These are phyloP conservation scores for Saccostrea cuccullata DNA, from an alignment of 1,140 invertebrate genomes.

Conservation along the genomic window DNA sequence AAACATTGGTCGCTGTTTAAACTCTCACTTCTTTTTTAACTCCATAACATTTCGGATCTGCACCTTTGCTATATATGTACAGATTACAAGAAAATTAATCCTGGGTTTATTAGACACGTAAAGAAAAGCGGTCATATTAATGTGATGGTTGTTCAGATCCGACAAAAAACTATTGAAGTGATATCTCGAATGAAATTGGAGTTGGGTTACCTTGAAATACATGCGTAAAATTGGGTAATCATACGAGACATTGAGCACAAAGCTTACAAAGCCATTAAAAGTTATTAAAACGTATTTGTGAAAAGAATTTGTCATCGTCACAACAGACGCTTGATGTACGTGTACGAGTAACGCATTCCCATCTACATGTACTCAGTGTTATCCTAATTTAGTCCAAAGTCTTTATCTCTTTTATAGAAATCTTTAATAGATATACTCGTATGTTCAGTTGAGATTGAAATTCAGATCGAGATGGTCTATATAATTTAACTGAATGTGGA, in stretches of 20 bases:
- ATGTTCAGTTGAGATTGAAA: too few species aligned
- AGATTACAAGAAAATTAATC: constrained; percentile 6
- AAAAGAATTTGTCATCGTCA: neutral
- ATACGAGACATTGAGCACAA: neutral
- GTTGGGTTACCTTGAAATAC: neutral
- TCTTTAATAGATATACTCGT: too few species aligned
- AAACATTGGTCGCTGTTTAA: constrained; percentile 14
- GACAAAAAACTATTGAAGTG: neutral
- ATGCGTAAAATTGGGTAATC: neutral
- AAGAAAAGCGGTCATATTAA: neutral
- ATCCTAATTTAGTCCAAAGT: too few species aligned
- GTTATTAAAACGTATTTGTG: neutral
- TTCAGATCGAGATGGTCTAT: too few species aligned
- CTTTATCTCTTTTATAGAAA: too few species aligned
- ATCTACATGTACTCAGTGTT: too few species aligned
- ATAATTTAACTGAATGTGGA: too few species aligned
- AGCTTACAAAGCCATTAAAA: too few species aligned
- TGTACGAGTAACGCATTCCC: too few species aligned
- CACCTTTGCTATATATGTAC: neutral
- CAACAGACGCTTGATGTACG: too few species aligned
- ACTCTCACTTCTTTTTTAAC: neutral
- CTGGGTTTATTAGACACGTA: neutral
- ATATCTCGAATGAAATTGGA: neutral
- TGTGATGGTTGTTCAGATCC: neutral
- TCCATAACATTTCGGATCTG: neutral